phyloP scores from a whole-genome alignment of 2,797 vertebrate genomes.

The Neopelma chrysocephalum region DNA sequence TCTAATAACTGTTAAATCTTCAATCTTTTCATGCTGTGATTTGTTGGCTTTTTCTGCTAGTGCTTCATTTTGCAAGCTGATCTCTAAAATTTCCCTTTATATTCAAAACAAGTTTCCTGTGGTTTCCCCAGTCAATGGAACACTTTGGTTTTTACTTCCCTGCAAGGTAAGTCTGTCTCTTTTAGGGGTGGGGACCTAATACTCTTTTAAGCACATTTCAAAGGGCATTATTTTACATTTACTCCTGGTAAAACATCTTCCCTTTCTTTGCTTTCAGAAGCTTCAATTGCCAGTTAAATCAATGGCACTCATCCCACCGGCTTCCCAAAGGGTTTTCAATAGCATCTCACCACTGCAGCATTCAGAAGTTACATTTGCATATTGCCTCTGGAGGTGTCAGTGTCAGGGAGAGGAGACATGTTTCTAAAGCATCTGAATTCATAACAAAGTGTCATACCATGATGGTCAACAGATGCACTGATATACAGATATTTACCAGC shows the following conservation, averaged over 20 bases:
- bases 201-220: not conserved
- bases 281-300: not conserved
- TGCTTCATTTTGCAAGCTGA: not conserved
- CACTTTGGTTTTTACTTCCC: not conserved
- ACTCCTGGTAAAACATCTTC: not conserved
- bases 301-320: not conserved
- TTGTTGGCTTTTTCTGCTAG: not conserved
- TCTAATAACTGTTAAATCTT: not conserved
- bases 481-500: not conserved
- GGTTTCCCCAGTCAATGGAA: not conserved
- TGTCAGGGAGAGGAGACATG: not conserved
- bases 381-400: not conserved
- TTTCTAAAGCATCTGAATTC: not conserved
- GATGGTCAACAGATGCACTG: not conserved
- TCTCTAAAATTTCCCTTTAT: not conserved
- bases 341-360: not conserved
- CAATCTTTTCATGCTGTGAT: not conserved
- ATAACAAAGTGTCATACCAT: not conserved
- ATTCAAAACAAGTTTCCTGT: not conserved
- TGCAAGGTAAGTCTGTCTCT: not conserved
- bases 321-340: not conserved
- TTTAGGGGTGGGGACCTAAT: not conserved
- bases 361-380: not conserved
- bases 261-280: not conserved
- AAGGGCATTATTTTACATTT: not conserved